Conservation (phyloP, 2,888 invertebrate species). For the Trichogramma evanescens region DNA sequence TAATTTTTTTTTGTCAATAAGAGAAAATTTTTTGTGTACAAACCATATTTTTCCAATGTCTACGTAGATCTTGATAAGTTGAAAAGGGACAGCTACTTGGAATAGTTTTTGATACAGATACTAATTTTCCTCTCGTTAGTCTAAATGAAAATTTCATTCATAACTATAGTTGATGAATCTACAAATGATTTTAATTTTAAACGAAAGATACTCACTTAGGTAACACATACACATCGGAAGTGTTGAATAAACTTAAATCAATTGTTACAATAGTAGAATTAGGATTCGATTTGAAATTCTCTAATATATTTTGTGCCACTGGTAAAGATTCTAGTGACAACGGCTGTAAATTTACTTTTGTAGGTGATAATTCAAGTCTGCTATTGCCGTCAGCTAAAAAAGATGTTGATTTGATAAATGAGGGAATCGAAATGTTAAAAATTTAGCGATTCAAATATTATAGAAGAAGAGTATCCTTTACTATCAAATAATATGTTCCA, state of each 20-base stretch:
- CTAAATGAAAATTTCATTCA: slow-evolving; percentile 20
- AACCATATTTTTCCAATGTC: slow-evolving; percentile 46
- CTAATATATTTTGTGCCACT: slow-evolving; percentile 22
- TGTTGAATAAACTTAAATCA: slow-evolving; percentile 21
- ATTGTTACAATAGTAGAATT: slow-evolving; percentile 25
- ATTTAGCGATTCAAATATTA: neutral
- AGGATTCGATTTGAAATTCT: slow-evolving; percentile 29
- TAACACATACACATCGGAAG: slow-evolving; percentile 33
- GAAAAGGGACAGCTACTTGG: slow-evolving; percentile 32
- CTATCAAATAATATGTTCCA: slow-evolving; percentile 31
- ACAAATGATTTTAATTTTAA: slow-evolving; percentile 3
- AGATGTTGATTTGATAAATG: slow-evolving; percentile 1
- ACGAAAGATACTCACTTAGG: slow-evolving; percentile 35
- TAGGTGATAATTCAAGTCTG: slow-evolving; percentile 25
- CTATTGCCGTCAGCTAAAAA: slow-evolving; percentile 23
- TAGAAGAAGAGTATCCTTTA: neutral
- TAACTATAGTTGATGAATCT: neutral
- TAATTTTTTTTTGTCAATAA: neutral
- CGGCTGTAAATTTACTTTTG: slow-evolving; percentile 26
- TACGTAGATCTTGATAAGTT: slow-evolving; percentile 36
- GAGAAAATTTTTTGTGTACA: neutral
- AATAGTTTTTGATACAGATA: slow-evolving; percentile 33
- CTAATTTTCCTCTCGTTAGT: slow-evolving; percentile 34
- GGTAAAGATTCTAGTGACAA: slow-evolving; percentile 29
- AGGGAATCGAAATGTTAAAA: neutral